Conservation (phyloP, 2,113 vertebrate genomes). For the Nycticryphes semicollaris region DNA sequence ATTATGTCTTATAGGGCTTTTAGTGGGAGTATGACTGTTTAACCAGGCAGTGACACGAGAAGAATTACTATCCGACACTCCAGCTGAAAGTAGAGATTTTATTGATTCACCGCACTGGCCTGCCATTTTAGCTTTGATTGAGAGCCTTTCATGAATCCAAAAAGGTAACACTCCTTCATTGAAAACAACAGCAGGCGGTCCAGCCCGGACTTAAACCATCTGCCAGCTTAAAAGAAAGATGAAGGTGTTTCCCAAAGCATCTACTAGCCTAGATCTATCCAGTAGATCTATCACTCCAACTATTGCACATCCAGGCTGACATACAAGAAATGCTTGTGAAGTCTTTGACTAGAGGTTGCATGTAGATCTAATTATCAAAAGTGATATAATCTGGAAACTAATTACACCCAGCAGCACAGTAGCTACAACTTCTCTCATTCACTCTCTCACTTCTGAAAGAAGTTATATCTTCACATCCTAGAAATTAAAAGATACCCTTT, state of each 20-base stretch:
- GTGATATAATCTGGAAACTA: conserved; percentile 67
- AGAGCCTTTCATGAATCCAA: conserved; percentile 81
- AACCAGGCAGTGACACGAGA: conserved; percentile 83
- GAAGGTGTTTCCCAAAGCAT: conserved; percentile 71
- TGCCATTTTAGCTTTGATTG: conserved; percentile 83
- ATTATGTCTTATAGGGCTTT: conserved; percentile 80
- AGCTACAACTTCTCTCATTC: conserved; percentile 29
- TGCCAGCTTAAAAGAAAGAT: conserved; percentile 78
- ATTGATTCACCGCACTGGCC: conserved; percentile 80
- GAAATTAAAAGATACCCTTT: conserved; percentile 11
- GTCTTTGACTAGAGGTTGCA: conserved; percentile 52
- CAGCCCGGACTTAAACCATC: conserved; percentile 76
- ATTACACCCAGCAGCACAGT: conserved; percentile 62
- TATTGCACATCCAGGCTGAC: neutral
- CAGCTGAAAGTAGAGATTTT: conserved; percentile 83
- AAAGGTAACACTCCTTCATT: conserved; percentile 81
- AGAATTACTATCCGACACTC: conserved; percentile 82
- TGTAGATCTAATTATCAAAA: conserved; percentile 68
- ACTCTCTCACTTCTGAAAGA: conserved; percentile 36
- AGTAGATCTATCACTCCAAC: conserved; percentile 22
- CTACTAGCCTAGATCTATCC: conserved; percentile 30
- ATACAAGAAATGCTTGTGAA: neutral
- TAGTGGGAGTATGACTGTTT: conserved; percentile 80
- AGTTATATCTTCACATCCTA: conserved; percentile 13
- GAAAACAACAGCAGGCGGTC: conserved; percentile 80